Evolutionary conservation across 2,888 invertebrate genomes (phyloP), one percentile per base, ranked within the genome.

Genomic region (Oasisia sp.): DNA sequence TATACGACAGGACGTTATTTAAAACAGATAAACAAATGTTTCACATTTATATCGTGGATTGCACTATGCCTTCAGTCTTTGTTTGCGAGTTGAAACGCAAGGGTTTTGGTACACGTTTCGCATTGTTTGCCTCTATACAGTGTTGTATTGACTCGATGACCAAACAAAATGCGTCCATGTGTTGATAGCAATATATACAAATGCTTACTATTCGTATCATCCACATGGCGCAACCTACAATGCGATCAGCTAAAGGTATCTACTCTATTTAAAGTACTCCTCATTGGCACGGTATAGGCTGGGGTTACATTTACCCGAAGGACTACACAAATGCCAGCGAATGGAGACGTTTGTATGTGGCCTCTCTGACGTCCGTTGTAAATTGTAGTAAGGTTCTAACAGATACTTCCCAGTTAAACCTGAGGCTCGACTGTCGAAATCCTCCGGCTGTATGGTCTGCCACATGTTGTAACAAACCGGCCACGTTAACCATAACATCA

Each of bases 401-500:
- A 0, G 27, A 27, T 14, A 74, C 74, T 19, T 74, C 74, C 1
- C 19, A 74, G 27, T 19, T 74, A 74, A 74, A 74, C 74, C 38
- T 0, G 74, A 19, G 27, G 19, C 74, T 74, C 74, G 4, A 50
- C 32, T 91, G 91, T 32, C n/a, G 32, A 91, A 56, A 32, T 89
- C 45, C 14, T 91, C 92, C 56, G 32, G 58, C 32, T 91, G 90
- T 14, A 95, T 95, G 45, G 94, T 94, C 89, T 95, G 95, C 74
- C 95, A 93, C 0, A 96, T 94, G 92, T 94, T 94, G 93, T 96
- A 95, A 93, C 50, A 50, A 12, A 12, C 4, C 50, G 74, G 74
- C 74, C 19, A 38, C 38, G 38, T 19, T 19, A 27, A 74, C 74
- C 27, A 19, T 7, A 2, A 74, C 74, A 19, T 27, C 74, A 7